Evolutionary conservation across 2,888 invertebrate species (phyloP).

Genomic region (Synanthedon tipuliformis): DNA sequence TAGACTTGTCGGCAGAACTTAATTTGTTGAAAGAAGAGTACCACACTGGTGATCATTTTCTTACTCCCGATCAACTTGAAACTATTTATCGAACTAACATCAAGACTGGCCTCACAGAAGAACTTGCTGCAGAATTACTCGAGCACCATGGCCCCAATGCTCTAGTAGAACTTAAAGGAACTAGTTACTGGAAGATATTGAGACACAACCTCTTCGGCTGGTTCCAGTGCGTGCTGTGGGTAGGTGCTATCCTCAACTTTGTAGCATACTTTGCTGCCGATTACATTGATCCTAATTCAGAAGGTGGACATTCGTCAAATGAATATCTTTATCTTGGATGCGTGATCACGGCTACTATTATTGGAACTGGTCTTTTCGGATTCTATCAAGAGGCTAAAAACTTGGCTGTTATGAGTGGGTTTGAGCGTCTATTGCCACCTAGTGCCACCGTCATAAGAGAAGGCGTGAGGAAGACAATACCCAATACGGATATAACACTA

Average conservation of each 20-base stretch:
- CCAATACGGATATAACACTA: constrained; percentile 76
- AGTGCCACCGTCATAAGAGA: constrained; percentile 78
- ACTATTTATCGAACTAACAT: constrained; percentile 54
- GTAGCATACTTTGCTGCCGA: constrained; percentile 60
- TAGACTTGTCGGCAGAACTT: constrained; percentile 20
- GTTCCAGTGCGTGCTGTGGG: constrained; percentile 78
- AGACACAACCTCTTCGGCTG: constrained; percentile 77
- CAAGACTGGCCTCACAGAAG: constrained; percentile 62
- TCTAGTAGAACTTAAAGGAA: constrained; percentile 69
- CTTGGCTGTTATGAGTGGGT: constrained; percentile 85
- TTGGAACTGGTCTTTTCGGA: constrained; percentile 67
- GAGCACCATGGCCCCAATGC: constrained; percentile 72
- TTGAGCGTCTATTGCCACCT: constrained; percentile 83
- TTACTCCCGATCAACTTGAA: constrained; percentile 49
- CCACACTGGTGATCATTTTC: constrained; percentile 54
- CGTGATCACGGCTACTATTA: constrained; percentile 43
- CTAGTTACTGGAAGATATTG: constrained; percentile 74
- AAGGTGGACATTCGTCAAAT: constrained; percentile 25
- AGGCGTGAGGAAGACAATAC: constrained; percentile 68
- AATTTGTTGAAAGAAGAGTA: constrained; percentile 45
- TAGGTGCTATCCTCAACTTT: constrained; percentile 73
- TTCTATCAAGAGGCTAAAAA: constrained; percentile 75
- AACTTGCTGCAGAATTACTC: constrained; percentile 63
- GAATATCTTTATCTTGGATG: constrained; percentile 56
- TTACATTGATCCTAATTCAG: constrained; percentile 9